phyloP scores from a whole-genome alignment of 2,113 vertebrate genomes.

The Vidua chalybeata region DNA sequence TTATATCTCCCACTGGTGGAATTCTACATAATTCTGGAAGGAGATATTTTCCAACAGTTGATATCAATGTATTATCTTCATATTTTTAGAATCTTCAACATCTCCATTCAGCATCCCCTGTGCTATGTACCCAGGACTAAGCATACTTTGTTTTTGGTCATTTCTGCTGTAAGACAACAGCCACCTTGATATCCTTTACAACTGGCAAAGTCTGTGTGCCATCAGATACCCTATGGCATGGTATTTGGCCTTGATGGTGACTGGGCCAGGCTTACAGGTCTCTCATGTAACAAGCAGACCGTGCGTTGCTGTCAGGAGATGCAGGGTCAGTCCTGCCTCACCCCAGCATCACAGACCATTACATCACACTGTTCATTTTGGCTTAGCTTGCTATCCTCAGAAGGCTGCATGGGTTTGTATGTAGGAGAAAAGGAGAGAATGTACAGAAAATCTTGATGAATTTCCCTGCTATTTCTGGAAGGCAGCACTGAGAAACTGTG shows the following conservation, averaged over 20 bases:
- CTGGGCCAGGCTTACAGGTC: neutral
- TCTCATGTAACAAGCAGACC: neutral
- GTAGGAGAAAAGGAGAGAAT: constrained; percentile 20
- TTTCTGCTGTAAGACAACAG: neutral
- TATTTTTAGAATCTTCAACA: neutral
- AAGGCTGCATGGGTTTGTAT: constrained; percentile 2
- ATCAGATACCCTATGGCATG: neutral
- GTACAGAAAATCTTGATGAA: constrained; percentile 46
- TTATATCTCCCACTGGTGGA: neutral
- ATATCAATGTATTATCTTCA: neutral
- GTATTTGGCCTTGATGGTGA: neutral
- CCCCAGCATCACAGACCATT: neutral
- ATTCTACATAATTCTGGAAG: neutral
- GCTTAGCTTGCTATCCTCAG: neutral
- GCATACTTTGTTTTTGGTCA: neutral
- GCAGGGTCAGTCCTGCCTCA: neutral
- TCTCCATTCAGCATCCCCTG: neutral
- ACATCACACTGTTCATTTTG: neutral
- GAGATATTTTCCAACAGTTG: neutral
- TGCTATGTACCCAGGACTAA: neutral
- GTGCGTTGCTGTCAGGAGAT: accelerated
- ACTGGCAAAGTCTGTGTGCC: neutral
- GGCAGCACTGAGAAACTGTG: constrained; percentile 31
- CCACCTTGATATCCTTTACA: neutral
- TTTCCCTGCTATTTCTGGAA: constrained; percentile 65